Evolutionary conservation across 2,797 vertebrate genomes (phyloP), one percentile per base, ranked within the genome.

Genomic region (Limosa lapponica): DNA sequence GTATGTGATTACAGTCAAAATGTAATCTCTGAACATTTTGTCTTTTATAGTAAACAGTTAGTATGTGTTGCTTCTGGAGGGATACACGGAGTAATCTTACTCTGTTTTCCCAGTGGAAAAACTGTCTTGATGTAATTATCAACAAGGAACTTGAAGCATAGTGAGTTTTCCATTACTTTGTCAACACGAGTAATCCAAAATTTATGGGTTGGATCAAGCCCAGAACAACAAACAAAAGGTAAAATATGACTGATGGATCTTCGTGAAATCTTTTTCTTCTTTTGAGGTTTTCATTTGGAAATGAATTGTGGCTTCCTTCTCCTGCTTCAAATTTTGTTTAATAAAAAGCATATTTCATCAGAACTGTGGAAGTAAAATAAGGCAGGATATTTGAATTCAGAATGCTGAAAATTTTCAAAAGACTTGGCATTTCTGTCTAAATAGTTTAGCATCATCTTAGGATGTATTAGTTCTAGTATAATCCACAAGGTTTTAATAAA

Each of bases 321-420:
- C 48, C 91, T 93, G 88, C 82, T 93, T 92, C 83, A 87, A 73
- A 82, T 94, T 96, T 92, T 93, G 22, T 78, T 77, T 92, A 96
- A 97, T 91, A 86, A 94, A 93, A 96, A 94, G 44, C 95, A 95
- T 93, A 95, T 90, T 96, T 96, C 52, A 61, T 93, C 78, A 89
- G 71, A 95, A 80, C 61, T 73, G 48, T 71, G 64, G 66, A 89
- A 93, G 25, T 79, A 95, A 92, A 94, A 91, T 44, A 59, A 89
- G 52, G 71, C 86, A 95, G 86, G 49, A 83, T 87, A 75, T 86
- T 86, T 93, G 74, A 92, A 90, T 92, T 93, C 52, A 82, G 92
- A 91, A 91, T 80, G 78, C 89, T 81, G 74, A 94, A 95, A 82
- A 70, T 82, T 93, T 96, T 92, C 71, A 90, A 72, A 94, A 87